These are phyloP conservation scores for Entelurus aequoreus DNA, from an alignment of 2,113 vertebrate species.

Conservation along the genomic window DNA sequence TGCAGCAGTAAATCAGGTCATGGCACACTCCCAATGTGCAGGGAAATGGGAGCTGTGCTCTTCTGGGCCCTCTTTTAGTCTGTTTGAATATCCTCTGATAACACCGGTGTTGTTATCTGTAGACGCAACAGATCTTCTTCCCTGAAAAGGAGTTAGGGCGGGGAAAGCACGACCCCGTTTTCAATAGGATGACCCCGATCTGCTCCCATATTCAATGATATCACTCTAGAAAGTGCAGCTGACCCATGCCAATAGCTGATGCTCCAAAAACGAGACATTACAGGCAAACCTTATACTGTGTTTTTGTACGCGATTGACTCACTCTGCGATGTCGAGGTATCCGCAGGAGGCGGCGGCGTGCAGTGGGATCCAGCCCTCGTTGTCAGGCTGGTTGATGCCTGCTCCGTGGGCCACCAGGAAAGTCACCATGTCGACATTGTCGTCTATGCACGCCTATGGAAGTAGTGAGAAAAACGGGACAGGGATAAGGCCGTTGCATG, in stretches of 20 bases:
- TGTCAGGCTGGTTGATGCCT: slow-evolving; percentile 98
- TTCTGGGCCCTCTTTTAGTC: slow-evolving; percentile 23
- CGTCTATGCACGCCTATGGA: slow-evolving; percentile 95
- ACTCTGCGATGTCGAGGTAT: slow-evolving; percentile 98
- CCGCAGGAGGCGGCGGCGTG: slow-evolving; percentile 97
- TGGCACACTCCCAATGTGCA: slow-evolving; percentile 29
- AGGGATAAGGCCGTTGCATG: slow-evolving; percentile 1
- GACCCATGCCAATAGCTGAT: not conserved
- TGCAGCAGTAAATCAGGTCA: slow-evolving; percentile 60
- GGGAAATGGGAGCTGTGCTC: slow-evolving; percentile 55
- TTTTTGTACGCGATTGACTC: slow-evolving; percentile 58
- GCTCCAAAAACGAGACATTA: not conserved
- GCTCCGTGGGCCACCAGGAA: slow-evolving; percentile 98
- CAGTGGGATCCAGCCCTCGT: slow-evolving; percentile 99
- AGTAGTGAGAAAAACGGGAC: not conserved
- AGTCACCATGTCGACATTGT: slow-evolving; percentile 99
- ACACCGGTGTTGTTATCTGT: slow-evolving; percentile 32
- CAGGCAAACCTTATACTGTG: too few relatives aligned
- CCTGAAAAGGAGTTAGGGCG: slow-evolving; percentile 33
- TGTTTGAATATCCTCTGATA: slow-evolving; percentile 60
- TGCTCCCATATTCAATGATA: too few relatives aligned
- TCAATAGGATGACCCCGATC: not conserved
- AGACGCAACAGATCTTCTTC: slow-evolving; percentile 25
- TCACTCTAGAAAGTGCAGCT: too few relatives aligned
- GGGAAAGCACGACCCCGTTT: slow-evolving; percentile 16